Percentiles rank a stretch among this genome's conserved stretches.
These are phyloP conservation scores for Arrhopalites spinosus DNA, from an alignment of 2,888 invertebrate species.

Conservation along the genomic window DNA sequence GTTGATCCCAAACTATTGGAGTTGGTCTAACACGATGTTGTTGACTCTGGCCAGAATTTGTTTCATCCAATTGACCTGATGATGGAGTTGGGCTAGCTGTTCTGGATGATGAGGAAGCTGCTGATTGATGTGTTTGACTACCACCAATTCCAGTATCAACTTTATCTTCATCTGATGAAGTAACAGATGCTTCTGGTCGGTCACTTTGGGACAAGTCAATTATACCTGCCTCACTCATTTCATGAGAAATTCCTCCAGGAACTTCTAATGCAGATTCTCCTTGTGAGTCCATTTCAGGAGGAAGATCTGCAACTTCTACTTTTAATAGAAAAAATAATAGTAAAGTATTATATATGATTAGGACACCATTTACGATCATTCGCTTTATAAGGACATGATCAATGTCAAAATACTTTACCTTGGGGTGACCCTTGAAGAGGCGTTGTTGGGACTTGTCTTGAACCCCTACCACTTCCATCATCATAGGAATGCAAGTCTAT, in stretches of 20 bases:
- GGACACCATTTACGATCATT: not conserved
- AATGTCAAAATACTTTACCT: slow-evolving; percentile 56
- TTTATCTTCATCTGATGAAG: slow-evolving; percentile 55
- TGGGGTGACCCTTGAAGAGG: slow-evolving; percentile 70
- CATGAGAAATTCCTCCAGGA: slow-evolving; percentile 30
- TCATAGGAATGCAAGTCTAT: slow-evolving; percentile 71
- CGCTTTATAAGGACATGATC: not conserved
- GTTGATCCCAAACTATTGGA: slow-evolving; percentile 56
- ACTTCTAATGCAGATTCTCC: slow-evolving; percentile 12
- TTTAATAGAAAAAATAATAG: not conserved
- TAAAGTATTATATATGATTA: not conserved
- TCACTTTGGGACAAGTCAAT: slow-evolving; percentile 7
- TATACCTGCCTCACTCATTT: slow-evolving; percentile 35
- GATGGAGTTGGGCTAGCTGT: slow-evolving; percentile 52
- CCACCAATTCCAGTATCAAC: slow-evolving; percentile 34
- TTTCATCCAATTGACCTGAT: slow-evolving; percentile 34
- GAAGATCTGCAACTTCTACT: slow-evolving; percentile 19
- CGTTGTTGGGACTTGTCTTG: slow-evolving; percentile 66
- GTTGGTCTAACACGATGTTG: slow-evolving; percentile 50
- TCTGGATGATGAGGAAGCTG: slow-evolving; percentile 49
- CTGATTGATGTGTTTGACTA: slow-evolving; percentile 43
- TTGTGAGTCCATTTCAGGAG: slow-evolving; percentile 29
- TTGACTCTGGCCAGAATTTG: slow-evolving; percentile 30
- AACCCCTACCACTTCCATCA: slow-evolving; percentile 69
- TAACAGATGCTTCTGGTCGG: slow-evolving; percentile 46